These are phyloP conservation scores for Tadarida brasiliensis DNA, from an alignment of 2,797 vertebrate species.

Conservation along the genomic window DNA sequence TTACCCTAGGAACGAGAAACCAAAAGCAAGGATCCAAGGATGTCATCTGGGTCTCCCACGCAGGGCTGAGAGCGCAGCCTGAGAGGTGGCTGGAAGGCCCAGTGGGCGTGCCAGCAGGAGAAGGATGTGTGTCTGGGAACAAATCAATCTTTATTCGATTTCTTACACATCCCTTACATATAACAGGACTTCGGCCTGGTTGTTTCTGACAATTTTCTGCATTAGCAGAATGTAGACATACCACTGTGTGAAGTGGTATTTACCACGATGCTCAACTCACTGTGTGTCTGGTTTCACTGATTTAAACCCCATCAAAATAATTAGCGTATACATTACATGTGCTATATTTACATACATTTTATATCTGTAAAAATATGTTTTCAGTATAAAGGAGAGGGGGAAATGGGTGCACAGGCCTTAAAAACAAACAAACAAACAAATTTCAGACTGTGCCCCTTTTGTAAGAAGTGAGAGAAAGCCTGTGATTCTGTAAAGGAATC, in stretches of 20 bases:
- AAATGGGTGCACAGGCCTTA: neutral
- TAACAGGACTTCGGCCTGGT: neutral
- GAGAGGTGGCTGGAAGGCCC: neutral
- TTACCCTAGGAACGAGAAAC: neutral
- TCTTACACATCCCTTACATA: neutral
- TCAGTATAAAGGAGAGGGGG: neutral
- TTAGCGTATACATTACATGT: neutral
- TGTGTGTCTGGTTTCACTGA: neutral
- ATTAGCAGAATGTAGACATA: neutral
- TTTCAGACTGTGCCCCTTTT: neutral
- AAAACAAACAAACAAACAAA: neutral
- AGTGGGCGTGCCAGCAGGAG: neutral
- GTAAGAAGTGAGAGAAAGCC: neutral
- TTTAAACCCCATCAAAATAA: neutral
- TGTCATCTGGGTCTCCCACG: neutral
- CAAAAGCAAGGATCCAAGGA: neutral
- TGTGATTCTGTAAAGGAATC: conserved; percentile 7
- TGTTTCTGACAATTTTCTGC: conserved; percentile 7
- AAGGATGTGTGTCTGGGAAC: neutral
- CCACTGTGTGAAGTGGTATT: neutral
- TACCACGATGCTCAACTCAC: neutral
- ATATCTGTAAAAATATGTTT: neutral
- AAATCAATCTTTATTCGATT: neutral
- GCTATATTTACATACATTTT: neutral
- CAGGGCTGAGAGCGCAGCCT: neutral